Evolutionary conservation across 2,797 vertebrate genomes (phyloP).

Genomic region (Squalus acanthias): DNA sequence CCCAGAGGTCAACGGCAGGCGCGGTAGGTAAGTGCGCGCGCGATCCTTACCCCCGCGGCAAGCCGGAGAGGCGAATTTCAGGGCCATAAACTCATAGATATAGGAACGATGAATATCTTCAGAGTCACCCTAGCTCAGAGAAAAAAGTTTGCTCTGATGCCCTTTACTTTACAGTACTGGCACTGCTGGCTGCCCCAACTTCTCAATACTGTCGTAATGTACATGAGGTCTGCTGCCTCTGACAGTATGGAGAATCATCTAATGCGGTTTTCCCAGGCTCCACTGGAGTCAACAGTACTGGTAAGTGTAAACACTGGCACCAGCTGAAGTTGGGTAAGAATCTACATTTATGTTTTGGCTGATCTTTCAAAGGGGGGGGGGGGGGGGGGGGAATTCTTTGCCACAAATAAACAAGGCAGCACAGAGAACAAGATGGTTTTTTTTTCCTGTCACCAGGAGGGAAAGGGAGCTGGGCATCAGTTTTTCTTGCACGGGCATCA

Average conservation of each 20-base stretch:
- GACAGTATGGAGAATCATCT: neutral
- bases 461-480: neutral
- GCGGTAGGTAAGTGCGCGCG: too few species aligned
- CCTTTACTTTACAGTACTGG: neutral
- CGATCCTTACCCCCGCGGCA: too few species aligned
- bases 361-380: neutral
- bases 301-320: neutral
- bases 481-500: neutral
- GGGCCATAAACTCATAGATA: neutral
- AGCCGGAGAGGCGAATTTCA: too few species aligned
- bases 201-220: neutral
- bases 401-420: neutral
- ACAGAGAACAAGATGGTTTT: neutral
- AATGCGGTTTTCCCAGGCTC: neutral
- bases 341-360: neutral
- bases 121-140: neutral
- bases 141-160: neutral
- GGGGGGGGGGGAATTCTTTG: too few species aligned
- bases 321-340: neutral
- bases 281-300: too few species aligned
- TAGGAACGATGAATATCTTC: neutral
- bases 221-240: neutral
- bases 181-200: neutral
- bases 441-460: neutral
- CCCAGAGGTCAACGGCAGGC: too few species aligned